A percentile compares a stretch with the other conserved stretches of the same genome.
Conservation (phyloP, 2,797 vertebrate species). For the Mionectes olivaceus region DNA sequence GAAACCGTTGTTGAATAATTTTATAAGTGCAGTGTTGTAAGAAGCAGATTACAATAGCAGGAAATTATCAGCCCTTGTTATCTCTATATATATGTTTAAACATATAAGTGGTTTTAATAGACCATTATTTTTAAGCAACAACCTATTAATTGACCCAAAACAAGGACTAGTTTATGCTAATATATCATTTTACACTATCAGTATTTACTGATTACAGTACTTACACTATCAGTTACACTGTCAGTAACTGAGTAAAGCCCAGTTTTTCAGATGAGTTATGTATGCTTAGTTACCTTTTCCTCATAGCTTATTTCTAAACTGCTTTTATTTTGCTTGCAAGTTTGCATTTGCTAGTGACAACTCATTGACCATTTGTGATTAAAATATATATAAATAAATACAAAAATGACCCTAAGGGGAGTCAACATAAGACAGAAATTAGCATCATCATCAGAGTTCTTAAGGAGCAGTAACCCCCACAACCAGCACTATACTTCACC, state of each 20-base stretch:
- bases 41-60: not conserved
- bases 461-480: not conserved
- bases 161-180: not conserved
- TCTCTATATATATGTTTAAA: not conserved
- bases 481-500: not conserved
- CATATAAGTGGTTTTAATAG: not conserved
- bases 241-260: not conserved
- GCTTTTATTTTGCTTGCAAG: not conserved
- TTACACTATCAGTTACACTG: not conserved
- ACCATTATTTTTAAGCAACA: not conserved
- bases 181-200: not conserved
- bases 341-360: not conserved
- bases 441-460: not conserved
- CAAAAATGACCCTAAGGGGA: not conserved
- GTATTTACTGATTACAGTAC: too few relatives aligned
- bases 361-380: not conserved
- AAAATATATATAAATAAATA: not conserved
- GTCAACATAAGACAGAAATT: not conserved
- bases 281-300: not conserved
- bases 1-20: not conserved
- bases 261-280: not conserved
- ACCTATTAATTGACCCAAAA: not conserved
- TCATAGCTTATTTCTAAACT: not conserved
- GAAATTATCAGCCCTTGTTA: not conserved
- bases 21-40: not conserved